These are phyloP conservation scores for Drosophila equinoxialis DNA, from an alignment of 1,140 invertebrate species.

Conservation along the genomic window DNA sequence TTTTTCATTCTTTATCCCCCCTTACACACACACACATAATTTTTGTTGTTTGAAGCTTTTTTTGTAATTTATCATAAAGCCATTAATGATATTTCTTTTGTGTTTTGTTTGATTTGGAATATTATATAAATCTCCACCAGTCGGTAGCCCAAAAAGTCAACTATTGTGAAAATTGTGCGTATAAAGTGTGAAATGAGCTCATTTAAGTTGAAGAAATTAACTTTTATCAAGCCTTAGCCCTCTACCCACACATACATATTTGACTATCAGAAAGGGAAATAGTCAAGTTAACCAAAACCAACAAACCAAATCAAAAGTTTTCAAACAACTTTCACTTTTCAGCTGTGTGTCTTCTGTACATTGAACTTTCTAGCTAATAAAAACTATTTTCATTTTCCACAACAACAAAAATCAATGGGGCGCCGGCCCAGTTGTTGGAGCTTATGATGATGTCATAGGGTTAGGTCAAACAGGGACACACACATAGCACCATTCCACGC, in stretches of 20 bases:
- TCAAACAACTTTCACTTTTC: constrained; percentile 63
- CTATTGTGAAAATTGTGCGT: constrained; percentile 30
- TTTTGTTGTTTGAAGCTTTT: no score
- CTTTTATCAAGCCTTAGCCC: constrained; percentile 29
- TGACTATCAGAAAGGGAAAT: constrained; percentile 34
- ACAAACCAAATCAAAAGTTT: constrained; percentile 2
- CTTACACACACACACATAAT: background rate
- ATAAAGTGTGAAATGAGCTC: constrained; percentile 53
- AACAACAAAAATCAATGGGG: constrained; percentile 44
- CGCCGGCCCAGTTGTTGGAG: background rate
- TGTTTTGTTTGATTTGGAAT: constrained; percentile 39
- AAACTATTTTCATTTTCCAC: constrained; percentile 32
- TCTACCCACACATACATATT: constrained; percentile 26
- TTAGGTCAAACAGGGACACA: constrained; percentile 5
- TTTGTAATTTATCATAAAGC: constrained; percentile 42
- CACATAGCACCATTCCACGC: background rate
- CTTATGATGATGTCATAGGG: constrained; percentile 6
- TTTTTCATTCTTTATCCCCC: constrained; percentile 1
- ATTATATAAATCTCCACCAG: constrained; percentile 26
- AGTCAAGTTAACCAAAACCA: background rate
- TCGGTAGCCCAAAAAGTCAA: constrained; percentile 21
- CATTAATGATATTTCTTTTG: constrained; percentile 4
- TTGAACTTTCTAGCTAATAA: constrained; percentile 45
- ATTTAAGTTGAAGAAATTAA: constrained; percentile 18
- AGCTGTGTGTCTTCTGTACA: constrained; percentile 22